Percentiles rank a stretch among this genome's conserved stretches.
Conservation (phyloP, 1,140 invertebrate species). For the Harpegnathos saltator region DNA sequence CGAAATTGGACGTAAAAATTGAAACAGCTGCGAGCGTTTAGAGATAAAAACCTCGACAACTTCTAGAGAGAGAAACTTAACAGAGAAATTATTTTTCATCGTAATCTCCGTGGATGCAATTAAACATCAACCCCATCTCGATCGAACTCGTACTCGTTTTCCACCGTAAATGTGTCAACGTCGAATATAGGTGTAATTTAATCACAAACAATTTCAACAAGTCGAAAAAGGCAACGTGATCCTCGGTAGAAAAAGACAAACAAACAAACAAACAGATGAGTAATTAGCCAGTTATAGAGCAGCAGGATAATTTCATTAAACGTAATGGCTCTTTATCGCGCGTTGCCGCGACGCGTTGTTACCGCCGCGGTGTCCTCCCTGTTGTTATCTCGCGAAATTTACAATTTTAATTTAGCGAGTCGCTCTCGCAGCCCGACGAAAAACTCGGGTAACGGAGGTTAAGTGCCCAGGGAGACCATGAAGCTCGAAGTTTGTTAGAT, state of each 20-base stretch:
- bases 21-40: no score
- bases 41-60: no score
- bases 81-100: no score
- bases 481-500: constrained; percentile 82
- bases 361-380: constrained; percentile 34
- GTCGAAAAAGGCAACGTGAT: no score
- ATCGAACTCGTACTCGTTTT: no score
- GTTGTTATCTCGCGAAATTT: constrained; percentile 65
- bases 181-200: no score
- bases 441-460: constrained; percentile 68
- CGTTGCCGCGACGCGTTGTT: constrained; percentile 43
- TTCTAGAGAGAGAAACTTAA: no score
- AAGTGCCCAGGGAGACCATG: constrained; percentile 64
- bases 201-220: no score
- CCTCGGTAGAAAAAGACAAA: background rate
- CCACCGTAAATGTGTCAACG: no score
- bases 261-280: constrained; percentile 23
- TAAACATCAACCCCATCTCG: no score
- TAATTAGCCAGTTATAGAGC: constrained; percentile 21
- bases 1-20: background rate
- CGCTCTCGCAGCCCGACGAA: constrained; percentile 43
- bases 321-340: constrained; percentile 48
- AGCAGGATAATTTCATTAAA: constrained; percentile 54
- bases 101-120: no score
- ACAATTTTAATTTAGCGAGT: constrained; percentile 65